These are phyloP conservation scores for Atrichornis clamosus DNA, from an alignment of 2,113 vertebrate species.

Conservation along the genomic window DNA sequence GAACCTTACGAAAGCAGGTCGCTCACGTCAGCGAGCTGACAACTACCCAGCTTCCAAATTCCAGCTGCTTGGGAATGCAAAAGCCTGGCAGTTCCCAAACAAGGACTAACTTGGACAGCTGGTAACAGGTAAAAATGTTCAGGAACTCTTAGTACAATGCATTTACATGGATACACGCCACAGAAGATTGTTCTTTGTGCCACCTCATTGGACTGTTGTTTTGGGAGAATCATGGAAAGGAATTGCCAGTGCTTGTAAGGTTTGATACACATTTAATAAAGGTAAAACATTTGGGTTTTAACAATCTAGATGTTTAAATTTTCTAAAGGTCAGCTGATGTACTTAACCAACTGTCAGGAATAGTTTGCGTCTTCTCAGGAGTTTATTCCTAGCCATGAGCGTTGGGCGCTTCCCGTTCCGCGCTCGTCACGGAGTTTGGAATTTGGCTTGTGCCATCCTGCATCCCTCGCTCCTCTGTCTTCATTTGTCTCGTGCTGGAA, in stretches of 20 bases:
- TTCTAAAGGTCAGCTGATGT: background rate
- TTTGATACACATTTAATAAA: background rate
- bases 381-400: background rate
- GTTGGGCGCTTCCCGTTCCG: background rate
- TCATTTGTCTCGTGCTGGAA: background rate
- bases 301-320: background rate
- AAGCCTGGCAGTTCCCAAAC: background rate
- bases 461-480: background rate
- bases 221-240: background rate
- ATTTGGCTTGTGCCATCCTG: background rate
- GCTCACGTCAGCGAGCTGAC: background rate
- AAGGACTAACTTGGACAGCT: background rate
- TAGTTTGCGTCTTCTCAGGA: background rate
- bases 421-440: background rate
- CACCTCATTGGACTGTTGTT: background rate
- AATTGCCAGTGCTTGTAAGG: background rate
- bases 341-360: background rate
- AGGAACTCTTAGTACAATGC: background rate
- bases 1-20: background rate
- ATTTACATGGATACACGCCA: fast-evolving
- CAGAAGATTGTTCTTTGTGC: background rate
- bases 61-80: background rate
- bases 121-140: background rate
- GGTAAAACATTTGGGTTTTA: background rate
- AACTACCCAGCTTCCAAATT: background rate